A percentile compares a stretch with the other conserved stretches of the same genome.
These are phyloP conservation scores for Volucella bombylans DNA, from an alignment of 2,888 invertebrate genomes.

Conservation along the genomic window DNA sequence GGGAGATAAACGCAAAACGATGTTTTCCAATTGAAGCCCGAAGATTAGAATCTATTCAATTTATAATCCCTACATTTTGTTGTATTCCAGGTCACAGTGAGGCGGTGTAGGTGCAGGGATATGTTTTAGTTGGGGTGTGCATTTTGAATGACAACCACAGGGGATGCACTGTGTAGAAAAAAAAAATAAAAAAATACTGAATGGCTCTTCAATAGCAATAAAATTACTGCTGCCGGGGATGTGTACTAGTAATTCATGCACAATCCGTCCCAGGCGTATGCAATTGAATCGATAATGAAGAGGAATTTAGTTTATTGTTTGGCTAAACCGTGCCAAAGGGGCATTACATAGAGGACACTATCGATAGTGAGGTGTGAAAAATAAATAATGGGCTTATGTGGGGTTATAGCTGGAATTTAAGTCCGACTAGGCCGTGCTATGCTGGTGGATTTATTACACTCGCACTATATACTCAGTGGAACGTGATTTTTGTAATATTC, in stretches of 20 bases:
- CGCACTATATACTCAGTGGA: background rate
- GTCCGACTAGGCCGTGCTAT: conserved; percentile 37
- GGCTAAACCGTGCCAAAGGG: background rate
- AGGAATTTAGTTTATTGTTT: conserved; percentile 16
- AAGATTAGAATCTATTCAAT: conserved; percentile 73
- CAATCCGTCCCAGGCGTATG: conserved; percentile 33
- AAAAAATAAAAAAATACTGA: conserved; percentile 2
- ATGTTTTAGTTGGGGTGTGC: background rate
- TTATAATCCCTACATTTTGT: conserved; percentile 61
- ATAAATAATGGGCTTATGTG: conserved; percentile 54
- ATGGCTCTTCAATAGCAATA: conserved; percentile 43
- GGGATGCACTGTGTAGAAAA: background rate
- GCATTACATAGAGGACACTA: background rate
- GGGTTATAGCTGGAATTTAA: conserved; percentile 39
- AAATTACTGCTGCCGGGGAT: conserved; percentile 26
- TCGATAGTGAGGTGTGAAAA: conserved; percentile 51
- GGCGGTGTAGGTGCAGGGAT: background rate
- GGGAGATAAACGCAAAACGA: conserved; percentile 63
- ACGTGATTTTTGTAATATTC: conserved; percentile 42
- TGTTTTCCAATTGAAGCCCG: conserved; percentile 57
- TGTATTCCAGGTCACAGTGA: conserved; percentile 30
- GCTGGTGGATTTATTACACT: conserved; percentile 27
- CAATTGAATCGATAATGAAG: conserved; percentile 65
- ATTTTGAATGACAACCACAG: conserved; percentile 31
- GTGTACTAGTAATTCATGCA: background rate